phyloP scores from a whole-genome alignment of 2,113 vertebrate genomes.

The Pyrgilauda ruficollis region DNA sequence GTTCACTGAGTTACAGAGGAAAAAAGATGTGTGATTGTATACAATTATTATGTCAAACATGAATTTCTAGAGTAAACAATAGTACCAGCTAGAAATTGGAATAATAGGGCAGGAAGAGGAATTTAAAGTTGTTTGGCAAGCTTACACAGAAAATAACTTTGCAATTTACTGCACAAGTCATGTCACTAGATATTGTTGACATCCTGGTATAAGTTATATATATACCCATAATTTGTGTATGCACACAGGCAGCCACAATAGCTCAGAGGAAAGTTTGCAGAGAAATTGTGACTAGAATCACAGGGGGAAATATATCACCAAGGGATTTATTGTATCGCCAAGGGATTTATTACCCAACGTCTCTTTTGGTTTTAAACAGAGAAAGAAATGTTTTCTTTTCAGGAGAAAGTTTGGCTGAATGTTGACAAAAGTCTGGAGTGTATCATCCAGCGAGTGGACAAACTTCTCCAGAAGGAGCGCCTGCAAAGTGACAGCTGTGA shows the following conservation, averaged over 20 bases:
- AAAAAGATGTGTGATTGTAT: background rate
- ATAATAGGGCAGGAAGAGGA: background rate
- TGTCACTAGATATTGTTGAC: background rate
- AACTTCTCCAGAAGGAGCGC: conserved; percentile 91
- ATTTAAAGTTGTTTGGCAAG: background rate
- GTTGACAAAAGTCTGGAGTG: conserved; percentile 98
- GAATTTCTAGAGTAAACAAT: background rate
- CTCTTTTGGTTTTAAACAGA: background rate
- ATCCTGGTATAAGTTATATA: background rate
- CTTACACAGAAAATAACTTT: background rate
- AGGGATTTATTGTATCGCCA: background rate
- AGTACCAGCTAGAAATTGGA: background rate
- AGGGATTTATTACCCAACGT: background rate
- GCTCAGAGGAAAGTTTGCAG: background rate
- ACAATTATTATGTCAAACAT: background rate
- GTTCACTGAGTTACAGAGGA: background rate
- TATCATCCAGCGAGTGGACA: conserved; percentile 95
- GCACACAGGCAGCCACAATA: background rate
- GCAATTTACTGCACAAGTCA: background rate
- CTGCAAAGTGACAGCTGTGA: conserved; percentile 80
- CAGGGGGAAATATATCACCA: background rate
- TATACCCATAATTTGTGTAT: background rate
- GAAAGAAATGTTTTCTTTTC: conserved; percentile 33
- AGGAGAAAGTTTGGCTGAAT: conserved; percentile 98
- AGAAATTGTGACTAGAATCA: background rate